These are phyloP conservation scores for Pterostichus madidus DNA, from an alignment of 2,888 invertebrate genomes.

Conservation along the genomic window DNA sequence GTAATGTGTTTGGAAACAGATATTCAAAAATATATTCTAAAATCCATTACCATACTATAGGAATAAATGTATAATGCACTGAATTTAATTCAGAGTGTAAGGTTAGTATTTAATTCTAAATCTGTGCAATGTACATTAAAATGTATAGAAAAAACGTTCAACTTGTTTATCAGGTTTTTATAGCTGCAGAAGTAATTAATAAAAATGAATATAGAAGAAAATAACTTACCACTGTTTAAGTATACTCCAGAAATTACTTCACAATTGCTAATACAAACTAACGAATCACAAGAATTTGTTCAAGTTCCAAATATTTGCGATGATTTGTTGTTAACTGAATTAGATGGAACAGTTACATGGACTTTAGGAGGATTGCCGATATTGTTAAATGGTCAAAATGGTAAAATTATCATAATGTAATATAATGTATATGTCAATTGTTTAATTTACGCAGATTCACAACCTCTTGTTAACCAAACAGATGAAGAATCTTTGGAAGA, in stretches of 20 bases:
- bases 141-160: neutral
- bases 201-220: conserved; percentile 62
- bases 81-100: conserved; percentile 6
- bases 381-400: conserved; percentile 71
- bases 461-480: conserved; percentile 32
- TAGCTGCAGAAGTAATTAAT: conserved; percentile 20
- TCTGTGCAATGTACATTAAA: neutral
- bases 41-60: neutral
- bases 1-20: conserved; percentile 23
- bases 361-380: conserved; percentile 73
- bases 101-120: conserved; percentile 12
- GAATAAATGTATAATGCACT: conserved; percentile 13
- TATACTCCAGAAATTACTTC: conserved; percentile 62
- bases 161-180: neutral
- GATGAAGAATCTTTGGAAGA: conserved; percentile 38
- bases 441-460: conserved; percentile 51
- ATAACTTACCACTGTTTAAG: conserved; percentile 57
- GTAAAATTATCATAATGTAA: conserved; percentile 70
- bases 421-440: conserved; percentile 54
- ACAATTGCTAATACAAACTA: conserved; percentile 60
- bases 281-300: conserved; percentile 61
- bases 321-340: conserved; percentile 72
- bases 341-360: conserved; percentile 73
- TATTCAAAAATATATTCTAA: conserved; percentile 22
- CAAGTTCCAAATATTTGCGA: conserved; percentile 63